Evolutionary conservation across 1,140 invertebrate genomes (phyloP).

Genomic region (Plectus sambesii): DNA sequence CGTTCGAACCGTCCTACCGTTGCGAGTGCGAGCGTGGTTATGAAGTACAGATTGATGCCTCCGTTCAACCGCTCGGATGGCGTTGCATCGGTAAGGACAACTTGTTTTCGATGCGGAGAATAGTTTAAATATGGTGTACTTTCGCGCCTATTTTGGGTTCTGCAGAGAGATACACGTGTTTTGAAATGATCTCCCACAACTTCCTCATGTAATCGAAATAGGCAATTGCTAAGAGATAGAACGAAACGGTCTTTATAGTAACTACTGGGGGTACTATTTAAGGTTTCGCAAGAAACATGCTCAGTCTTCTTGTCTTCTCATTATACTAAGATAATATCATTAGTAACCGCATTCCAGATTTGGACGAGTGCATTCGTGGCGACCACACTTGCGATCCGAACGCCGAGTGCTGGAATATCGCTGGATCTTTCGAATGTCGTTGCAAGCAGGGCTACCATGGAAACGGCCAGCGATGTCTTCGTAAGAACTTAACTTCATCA

Average conservation of each 20-base stretch:
- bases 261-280: too few relatives aligned
- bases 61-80: conserved; percentile 19
- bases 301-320: conserved; percentile 11
- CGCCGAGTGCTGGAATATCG: conserved; percentile 67
- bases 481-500: conserved; percentile 18
- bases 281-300: too few relatives aligned
- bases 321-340: conserved; percentile 7
- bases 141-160: too few relatives aligned
- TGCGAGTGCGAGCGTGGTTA: conserved; percentile 24
- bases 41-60: conserved; percentile 16
- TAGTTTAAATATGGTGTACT: too few relatives aligned
- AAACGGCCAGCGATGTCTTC: conserved; percentile 43
- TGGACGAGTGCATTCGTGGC: conserved; percentile 70
- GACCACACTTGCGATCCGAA: conserved; percentile 63
- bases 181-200: too few relatives aligned
- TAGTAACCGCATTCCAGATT: conserved; percentile 57
- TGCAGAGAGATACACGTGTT: too few relatives aligned
- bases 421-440: conserved; percentile 50
- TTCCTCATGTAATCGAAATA: too few relatives aligned
- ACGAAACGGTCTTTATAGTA: too few relatives aligned
- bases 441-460: conserved; percentile 16
- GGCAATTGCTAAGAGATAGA: too few relatives aligned
- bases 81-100: conserved; percentile 18
- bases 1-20: conserved; percentile 9
- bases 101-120: too few relatives aligned